Evolutionary conservation across 2,797 vertebrate genomes (phyloP).

Genomic region (Paguma larvata): DNA sequence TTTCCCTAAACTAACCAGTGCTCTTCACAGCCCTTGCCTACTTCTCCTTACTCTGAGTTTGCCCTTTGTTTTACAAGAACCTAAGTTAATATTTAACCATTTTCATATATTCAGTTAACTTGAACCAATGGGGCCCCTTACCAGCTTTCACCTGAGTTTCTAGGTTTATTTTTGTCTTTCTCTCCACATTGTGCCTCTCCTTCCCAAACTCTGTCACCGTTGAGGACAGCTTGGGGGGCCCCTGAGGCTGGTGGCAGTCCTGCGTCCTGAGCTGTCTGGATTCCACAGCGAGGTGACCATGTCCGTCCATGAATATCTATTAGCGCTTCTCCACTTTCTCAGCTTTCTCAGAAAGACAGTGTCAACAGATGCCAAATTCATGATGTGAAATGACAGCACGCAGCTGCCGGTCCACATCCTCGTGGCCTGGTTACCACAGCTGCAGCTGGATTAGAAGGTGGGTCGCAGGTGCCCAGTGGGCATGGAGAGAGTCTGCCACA

Average conservation of each 20-base stretch:
- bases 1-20: no score
- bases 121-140: accelerated
- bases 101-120: not conserved
- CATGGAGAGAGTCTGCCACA: no score
- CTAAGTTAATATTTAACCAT: constrained; percentile 68
- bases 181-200: not conserved
- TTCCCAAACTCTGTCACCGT: not conserved
- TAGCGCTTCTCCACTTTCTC: no score
- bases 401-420: no score
- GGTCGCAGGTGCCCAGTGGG: no score
- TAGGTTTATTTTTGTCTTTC: not conserved
- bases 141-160: not conserved
- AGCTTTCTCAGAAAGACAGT: not conserved
- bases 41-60: no score
- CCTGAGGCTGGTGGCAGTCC: accelerated
- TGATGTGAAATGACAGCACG: no score
- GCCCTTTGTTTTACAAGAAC: no score
- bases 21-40: no score
- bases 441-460: no score
- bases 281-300: accelerated
- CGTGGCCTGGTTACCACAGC: no score
- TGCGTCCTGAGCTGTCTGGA: not conserved
- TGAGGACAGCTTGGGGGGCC: not conserved
- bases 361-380: not conserved
- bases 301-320: not conserved